Percentiles rank a stretch among this genome's conserved stretches.
phyloP scores from a whole-genome alignment of 2,888 invertebrate species.

The Scaptomyza polygonia region DNA sequence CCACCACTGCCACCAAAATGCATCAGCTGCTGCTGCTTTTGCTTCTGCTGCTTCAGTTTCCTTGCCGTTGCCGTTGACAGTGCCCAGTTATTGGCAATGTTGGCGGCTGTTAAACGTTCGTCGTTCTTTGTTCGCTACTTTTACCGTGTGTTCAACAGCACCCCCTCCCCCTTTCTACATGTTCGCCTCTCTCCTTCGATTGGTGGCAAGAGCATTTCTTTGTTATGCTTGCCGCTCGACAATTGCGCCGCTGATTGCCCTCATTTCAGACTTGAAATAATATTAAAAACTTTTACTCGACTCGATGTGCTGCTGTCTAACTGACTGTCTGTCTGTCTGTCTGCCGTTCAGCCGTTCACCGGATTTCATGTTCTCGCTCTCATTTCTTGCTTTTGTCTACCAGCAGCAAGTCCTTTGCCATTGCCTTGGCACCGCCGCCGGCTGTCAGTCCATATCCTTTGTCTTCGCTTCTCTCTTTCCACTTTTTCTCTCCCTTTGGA shows the following conservation, averaged over 20 bases:
- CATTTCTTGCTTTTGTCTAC: conserved; percentile 45
- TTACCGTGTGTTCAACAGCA: conserved; percentile 41
- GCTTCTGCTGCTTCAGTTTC: conserved; percentile 7
- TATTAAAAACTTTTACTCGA: conserved; percentile 80
- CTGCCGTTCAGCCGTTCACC: conserved; percentile 28
- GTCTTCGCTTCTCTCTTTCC: conserved; percentile 17
- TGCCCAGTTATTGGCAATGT: conserved; percentile 71
- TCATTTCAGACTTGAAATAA: conserved; percentile 81
- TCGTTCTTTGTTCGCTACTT: conserved; percentile 63
- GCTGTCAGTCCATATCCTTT: conserved; percentile 31
- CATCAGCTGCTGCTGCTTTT: conserved; percentile 51
- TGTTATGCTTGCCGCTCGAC: conserved; percentile 77
- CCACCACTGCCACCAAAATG: conserved; percentile 40
- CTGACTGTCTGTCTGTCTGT: conserved; percentile 8
- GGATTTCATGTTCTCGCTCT: conserved; percentile 57
- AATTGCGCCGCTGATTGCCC: conserved; percentile 81
- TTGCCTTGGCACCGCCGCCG: conserved; percentile 15
- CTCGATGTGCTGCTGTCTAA: conserved; percentile 40
- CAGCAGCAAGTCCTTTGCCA: conserved; percentile 23
- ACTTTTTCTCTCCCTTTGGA: neutral
- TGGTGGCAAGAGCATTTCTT: conserved; percentile 59
- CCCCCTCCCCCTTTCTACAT: conserved; percentile 4
- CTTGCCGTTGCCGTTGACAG: conserved; percentile 35
- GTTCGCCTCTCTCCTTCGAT: conserved; percentile 15
- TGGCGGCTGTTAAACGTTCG: conserved; percentile 59